phyloP scores from a whole-genome alignment of 2,888 invertebrate genomes.

The Agrotis segetum region DNA sequence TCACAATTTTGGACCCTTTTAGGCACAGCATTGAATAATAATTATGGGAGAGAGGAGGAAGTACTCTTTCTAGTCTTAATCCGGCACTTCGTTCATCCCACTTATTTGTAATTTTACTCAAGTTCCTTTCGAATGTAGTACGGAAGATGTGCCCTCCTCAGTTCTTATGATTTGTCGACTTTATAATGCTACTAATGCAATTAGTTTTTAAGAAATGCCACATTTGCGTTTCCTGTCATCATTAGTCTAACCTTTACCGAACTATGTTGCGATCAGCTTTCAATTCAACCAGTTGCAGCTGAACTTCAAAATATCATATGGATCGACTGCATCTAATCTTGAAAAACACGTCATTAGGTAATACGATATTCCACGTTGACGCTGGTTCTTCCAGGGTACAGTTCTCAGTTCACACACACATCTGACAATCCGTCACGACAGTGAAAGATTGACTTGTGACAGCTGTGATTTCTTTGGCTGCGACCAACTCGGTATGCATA shows the following conservation, averaged over 20 bases:
- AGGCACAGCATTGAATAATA: too few species aligned
- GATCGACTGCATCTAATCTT: background rate
- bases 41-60: too few species aligned
- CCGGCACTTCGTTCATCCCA: too few species aligned
- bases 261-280: background rate
- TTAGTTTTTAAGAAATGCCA: background rate
- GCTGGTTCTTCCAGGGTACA: background rate
- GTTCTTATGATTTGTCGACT: constrained; percentile 2
- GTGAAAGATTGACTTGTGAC: background rate
- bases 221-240: background rate
- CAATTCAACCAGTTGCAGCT: background rate
- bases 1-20: too few species aligned
- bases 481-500: background rate
- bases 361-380: too few species aligned
- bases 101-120: background rate
- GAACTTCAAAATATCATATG: background rate
- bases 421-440: background rate
- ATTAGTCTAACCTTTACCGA: background rate
- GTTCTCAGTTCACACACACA: too few species aligned
- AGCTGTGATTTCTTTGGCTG: background rate
- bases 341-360: background rate
- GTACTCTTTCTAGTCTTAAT: too few species aligned
- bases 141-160: background rate
- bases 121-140: background rate
- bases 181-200: too few species aligned